phyloP scores from a whole-genome alignment of 2,888 invertebrate genomes.

The Graphium colonna region DNA sequence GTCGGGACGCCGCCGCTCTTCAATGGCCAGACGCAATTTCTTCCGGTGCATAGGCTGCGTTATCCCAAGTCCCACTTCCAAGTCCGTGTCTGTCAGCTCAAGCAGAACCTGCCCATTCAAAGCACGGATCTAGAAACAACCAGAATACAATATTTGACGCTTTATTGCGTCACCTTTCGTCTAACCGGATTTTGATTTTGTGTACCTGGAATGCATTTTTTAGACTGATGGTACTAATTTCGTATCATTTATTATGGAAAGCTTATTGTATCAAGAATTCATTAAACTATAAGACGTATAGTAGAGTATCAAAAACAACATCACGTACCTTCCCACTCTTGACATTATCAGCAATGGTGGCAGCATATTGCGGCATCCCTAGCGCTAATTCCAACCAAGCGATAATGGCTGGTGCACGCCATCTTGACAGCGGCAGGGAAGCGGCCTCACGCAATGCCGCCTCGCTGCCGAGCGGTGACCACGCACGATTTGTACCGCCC shows the following conservation, averaged over 20 bases:
- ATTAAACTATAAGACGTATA: not conserved
- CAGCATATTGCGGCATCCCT: conserved; percentile 96
- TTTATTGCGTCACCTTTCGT: conserved; percentile 62
- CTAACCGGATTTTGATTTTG: conserved; percentile 11
- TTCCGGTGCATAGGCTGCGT: conserved; percentile 95
- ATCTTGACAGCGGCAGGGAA: conserved; percentile 91
- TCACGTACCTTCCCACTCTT: conserved; percentile 93
- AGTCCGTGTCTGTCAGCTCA: conserved; percentile 93
- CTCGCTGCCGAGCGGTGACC: conserved; percentile 87
- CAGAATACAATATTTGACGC: conserved; percentile 81
- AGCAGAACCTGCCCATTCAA: conserved; percentile 90
- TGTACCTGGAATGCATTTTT: conserved; percentile 5
- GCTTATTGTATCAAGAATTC: too few species aligned
- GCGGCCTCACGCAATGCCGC: conserved; percentile 92
- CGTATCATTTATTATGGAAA: too few species aligned
- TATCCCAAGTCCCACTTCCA: conserved; percentile 95
- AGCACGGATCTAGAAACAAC: conserved; percentile 84
- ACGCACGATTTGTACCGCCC: conserved; percentile 77
- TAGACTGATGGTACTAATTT: too few species aligned
- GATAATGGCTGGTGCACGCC: conserved; percentile 95
- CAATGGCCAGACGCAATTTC: conserved; percentile 93
- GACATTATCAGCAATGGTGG: conserved; percentile 94
- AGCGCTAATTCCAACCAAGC: conserved; percentile 97
- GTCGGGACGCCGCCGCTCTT: conserved; percentile 86
- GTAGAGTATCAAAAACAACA: not conserved